These are phyloP conservation scores for Pantelozetes paolii DNA, from an alignment of 2,888 invertebrate species.

Conservation along the genomic window DNA sequence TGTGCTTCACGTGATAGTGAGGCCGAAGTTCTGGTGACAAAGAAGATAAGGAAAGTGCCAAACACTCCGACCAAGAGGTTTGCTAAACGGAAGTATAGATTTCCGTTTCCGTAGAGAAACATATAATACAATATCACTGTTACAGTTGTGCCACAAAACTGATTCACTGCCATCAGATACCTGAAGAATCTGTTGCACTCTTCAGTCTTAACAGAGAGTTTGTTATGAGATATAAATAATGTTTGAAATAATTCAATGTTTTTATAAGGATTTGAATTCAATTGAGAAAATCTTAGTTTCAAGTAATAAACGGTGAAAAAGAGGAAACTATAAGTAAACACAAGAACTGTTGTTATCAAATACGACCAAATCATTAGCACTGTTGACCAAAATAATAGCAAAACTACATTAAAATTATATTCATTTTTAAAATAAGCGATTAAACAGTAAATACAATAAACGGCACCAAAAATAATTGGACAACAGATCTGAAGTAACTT, in stretches of 20 bases:
- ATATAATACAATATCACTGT: background rate
- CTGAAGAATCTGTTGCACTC: background rate
- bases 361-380: background rate
- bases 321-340: background rate
- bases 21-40: background rate
- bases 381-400: background rate
- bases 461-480: background rate
- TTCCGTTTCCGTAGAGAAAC: background rate
- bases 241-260: background rate
- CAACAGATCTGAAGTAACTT: background rate
- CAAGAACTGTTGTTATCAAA: background rate
- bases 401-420: background rate
- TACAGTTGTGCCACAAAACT: background rate
- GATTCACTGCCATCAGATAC: background rate
- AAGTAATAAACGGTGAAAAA: constrained; percentile 1
- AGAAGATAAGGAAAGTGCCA: background rate
- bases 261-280: background rate
- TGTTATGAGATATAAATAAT: background rate
- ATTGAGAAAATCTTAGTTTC: background rate
- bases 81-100: background rate
- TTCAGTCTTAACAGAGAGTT: background rate
- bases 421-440: background rate
- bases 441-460: background rate
- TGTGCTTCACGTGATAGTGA: background rate
- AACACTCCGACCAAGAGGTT: background rate